Conservation (phyloP, 2,113 vertebrate genomes). For the Oplegnathus fasciatus region DNA sequence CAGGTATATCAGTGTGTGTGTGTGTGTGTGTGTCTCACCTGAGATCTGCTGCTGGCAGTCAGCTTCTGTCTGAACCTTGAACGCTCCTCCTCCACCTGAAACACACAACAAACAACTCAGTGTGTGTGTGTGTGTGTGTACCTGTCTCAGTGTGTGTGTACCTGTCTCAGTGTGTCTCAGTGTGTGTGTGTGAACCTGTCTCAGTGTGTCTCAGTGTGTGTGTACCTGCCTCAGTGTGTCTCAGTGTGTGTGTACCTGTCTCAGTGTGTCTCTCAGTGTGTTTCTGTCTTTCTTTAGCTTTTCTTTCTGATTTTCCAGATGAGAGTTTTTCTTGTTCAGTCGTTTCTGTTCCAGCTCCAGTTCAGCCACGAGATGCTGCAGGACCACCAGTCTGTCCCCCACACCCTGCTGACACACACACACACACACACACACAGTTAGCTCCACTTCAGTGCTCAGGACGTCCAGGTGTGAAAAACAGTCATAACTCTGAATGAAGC, state of each 20-base stretch:
- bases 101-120: constrained; percentile 14
- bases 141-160: not conserved
- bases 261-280: constrained; percentile 72
- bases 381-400: constrained; percentile 62
- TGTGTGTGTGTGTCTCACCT: constrained; percentile 51
- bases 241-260: constrained; percentile 65
- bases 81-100: constrained; percentile 76
- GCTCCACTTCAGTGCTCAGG: not conserved
- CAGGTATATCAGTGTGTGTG: no score
- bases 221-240: not conserved
- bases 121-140: not conserved
- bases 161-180: not conserved
- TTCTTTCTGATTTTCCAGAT: constrained; percentile 73
- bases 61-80: constrained; percentile 61
- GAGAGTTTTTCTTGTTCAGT: constrained; percentile 70
- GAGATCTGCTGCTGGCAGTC: constrained; percentile 37
- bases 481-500: not conserved
- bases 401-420: constrained; percentile 37
- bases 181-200: constrained; percentile 1
- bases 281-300: constrained; percentile 71
- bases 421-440: constrained; percentile 2
- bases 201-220: not conserved
- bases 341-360: constrained; percentile 76
- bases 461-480: no score
- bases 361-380: constrained; percentile 82